These are phyloP conservation scores for Centropus bengalensis DNA, from an alignment of 2,113 vertebrate genomes.

Conservation along the genomic window DNA sequence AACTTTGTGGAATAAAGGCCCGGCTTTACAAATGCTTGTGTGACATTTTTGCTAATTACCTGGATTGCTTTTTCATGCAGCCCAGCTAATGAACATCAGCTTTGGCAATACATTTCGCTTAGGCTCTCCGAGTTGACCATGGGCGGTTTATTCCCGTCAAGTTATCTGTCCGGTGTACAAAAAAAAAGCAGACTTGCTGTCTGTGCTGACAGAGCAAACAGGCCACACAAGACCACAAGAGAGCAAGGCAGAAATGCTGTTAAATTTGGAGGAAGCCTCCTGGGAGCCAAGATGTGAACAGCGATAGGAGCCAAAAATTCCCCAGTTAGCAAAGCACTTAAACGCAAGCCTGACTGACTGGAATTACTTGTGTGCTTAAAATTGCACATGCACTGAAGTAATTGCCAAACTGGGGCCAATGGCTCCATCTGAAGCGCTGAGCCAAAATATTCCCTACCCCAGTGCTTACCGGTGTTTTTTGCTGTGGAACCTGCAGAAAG, in stretches of 20 bases:
- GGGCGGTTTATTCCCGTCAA: neutral
- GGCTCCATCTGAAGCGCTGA: neutral
- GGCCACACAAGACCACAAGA: neutral
- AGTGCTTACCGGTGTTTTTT: neutral
- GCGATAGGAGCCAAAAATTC: neutral
- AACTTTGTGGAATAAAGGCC: neutral
- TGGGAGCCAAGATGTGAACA: neutral
- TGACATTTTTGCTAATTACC: neutral
- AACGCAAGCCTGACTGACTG: neutral
- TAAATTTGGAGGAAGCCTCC: constrained; percentile 26
- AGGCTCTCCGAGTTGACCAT: neutral
- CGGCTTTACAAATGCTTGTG: neutral
- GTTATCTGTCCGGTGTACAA: neutral
- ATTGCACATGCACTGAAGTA: constrained; percentile 5
- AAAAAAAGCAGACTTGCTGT: neutral
- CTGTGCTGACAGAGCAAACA: constrained; percentile 12
- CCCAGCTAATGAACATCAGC: neutral
- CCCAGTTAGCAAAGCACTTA: constrained; percentile 3
- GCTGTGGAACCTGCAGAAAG: neutral
- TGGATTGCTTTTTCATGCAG: neutral
- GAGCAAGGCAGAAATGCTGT: neutral
- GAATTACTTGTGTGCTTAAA: constrained; percentile 37
- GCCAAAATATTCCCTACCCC: neutral
- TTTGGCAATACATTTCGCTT: neutral
- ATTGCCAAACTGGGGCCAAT: neutral